Base-by-base conservation (phyloP, 53 echinoderm and acorn worm genomes). In the Temnopleurus reevesii region DNA sequence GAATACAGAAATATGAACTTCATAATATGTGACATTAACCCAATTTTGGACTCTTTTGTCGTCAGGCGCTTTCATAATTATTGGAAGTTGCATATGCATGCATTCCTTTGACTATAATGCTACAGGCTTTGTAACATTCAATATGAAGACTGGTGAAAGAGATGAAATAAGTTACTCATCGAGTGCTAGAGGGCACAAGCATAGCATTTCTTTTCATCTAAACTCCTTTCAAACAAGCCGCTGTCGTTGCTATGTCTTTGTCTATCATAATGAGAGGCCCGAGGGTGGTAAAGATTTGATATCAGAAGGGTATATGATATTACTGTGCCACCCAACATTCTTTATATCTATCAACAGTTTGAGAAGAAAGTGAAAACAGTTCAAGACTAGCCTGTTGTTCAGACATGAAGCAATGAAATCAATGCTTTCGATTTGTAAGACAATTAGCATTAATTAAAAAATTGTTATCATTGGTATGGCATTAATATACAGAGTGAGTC, bases 231-330 rank as follows among this genome's bases (percentile, higher is more conserved):
- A 79, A 79, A 79, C 79, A 79, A 38, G 79, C 79, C 79, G 79
- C 79, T 79, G 79, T 49, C 79, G 17, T 17, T 43, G 23, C 41
- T 47, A 46, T 79, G 28, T 46, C 79, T 79, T 79, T 79, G 79
- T 79, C 79, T 79, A 13, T 79, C 46, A 29, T 79, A 79, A 79
- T 79, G 79, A 79, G 79, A 27, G 46, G 79, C 79, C 79, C 46
- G 51, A 41, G 49, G 79, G 49, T 26, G 49, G 27, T 79, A 29
- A 8, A 79, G 51, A 10, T 47, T 46, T 79, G 47, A 47, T 47
- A 49, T 79, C 26, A 25, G 31, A 30, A 47, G 27, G 49, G 26
- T 26, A 79, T 79, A 17, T 28, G 79, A 47, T 79, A 79, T 79
- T 79, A 47, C 45, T 79, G 46, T 49, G 79, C 25, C 47, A 12